These are phyloP conservation scores for Xenopus petersii DNA, from an alignment of 2,797 vertebrate species.

Conservation along the genomic window DNA sequence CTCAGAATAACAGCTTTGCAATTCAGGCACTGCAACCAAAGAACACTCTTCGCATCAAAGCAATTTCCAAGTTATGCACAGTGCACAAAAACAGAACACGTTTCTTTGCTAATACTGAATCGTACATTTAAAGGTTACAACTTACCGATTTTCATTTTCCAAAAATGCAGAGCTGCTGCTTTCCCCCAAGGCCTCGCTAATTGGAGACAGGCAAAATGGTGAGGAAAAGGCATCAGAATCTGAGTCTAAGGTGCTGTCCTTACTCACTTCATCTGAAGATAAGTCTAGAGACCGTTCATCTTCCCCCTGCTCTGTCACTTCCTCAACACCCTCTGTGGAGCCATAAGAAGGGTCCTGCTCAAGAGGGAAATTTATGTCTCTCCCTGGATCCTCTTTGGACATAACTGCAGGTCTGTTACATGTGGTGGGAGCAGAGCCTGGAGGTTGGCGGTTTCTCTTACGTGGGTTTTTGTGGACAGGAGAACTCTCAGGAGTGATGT, in stretches of 20 bases:
- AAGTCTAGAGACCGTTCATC: constrained; percentile 88
- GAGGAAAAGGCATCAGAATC: constrained; percentile 95
- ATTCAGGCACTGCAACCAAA: no score
- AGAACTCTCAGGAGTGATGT: constrained; percentile 91
- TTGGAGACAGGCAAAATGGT: constrained; percentile 91
- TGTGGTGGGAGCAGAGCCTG: constrained; percentile 42
- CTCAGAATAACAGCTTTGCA: no score
- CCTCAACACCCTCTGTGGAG: constrained; percentile 58
- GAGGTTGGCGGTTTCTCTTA: constrained; percentile 65
- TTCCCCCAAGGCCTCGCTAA: constrained; percentile 87
- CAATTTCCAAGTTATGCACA: no score
- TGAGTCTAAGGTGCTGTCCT: constrained; percentile 93
- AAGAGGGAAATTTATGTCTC: constrained; percentile 55
- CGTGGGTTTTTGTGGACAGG: constrained; percentile 81
- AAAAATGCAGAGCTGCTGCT: constrained; percentile 85
- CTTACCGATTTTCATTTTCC: constrained; percentile 85
- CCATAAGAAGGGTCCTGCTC: constrained; percentile 61
- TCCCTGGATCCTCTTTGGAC: constrained; percentile 48
- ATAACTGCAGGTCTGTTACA: constrained; percentile 47
- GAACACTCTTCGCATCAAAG: no score
- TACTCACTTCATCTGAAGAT: constrained; percentile 85
- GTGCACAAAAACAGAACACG: no score
- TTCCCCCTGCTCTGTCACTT: constrained; percentile 63
- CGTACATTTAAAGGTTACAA: constrained; percentile 1
- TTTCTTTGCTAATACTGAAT: no score